Conservation (phyloP, 2,797 vertebrate genomes). For the Vespertilio murinus region DNA sequence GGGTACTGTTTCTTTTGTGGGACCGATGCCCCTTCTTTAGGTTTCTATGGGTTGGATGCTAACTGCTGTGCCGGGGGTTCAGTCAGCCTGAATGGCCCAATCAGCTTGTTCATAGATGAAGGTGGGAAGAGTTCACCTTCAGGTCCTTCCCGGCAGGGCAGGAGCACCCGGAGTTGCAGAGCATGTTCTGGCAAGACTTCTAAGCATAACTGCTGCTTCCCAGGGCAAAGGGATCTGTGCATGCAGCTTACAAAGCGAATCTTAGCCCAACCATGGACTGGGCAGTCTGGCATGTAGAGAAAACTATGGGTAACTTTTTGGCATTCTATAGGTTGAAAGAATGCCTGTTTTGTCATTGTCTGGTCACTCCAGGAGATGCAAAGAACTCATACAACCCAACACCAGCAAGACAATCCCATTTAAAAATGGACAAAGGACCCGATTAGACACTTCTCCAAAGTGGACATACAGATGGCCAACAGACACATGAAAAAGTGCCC, state of each 20-base stretch:
- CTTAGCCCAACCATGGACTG: not conserved
- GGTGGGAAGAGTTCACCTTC: not conserved
- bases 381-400: too few species aligned
- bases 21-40: not conserved
- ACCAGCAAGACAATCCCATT: too few species aligned
- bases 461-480: too few species aligned
- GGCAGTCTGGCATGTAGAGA: not conserved
- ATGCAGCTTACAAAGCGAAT: not conserved
- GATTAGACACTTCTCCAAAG: too few species aligned
- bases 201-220: not conserved
- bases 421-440: too few species aligned
- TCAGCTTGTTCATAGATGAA: not conserved
- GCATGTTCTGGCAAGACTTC: not conserved
- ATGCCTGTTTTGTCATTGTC: not conserved
- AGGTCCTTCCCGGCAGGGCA: not conserved
- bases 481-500: too few species aligned
- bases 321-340: not conserved
- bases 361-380: not conserved
- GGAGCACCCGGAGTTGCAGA: not conserved
- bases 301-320: not conserved
- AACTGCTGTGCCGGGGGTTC: not conserved
- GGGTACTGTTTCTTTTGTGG: not conserved
- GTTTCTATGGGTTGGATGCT: not conserved
- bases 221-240: not conserved
- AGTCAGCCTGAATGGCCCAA: not conserved